phyloP scores from a whole-genome alignment of 2,113 vertebrate genomes.

The Oncorhynchus keta region DNA sequence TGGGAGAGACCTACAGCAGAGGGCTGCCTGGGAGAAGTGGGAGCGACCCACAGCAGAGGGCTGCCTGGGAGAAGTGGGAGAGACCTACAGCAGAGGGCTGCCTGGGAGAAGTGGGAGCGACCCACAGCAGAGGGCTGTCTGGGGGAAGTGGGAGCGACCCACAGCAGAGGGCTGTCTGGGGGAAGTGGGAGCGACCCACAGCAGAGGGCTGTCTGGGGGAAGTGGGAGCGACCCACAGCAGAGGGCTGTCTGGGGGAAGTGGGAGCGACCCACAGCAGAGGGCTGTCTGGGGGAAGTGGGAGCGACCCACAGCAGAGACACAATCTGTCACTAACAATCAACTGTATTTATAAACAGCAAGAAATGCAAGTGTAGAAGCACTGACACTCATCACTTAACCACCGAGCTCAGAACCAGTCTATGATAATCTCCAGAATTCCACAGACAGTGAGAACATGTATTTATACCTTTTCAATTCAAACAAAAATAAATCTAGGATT shows the following conservation, averaged over 20 bases:
- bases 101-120: too few relatives aligned
- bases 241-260: too few relatives aligned
- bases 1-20: constrained; percentile 33
- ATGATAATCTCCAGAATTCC: background rate
- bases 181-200: too few relatives aligned
- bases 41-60: constrained; percentile 44
- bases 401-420: constrained; percentile 53
- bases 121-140: too few relatives aligned
- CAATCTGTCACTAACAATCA: too few relatives aligned
- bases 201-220: too few relatives aligned
- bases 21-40: constrained; percentile 37
- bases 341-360: too few relatives aligned
- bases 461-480: background rate
- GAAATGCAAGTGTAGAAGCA: background rate
- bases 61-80: constrained; percentile 59
- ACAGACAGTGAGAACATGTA: background rate
- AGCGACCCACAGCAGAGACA: too few relatives aligned
- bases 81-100: constrained; percentile 4
- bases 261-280: background rate
- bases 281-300: constrained; percentile 37
- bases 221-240: too few relatives aligned
- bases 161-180: too few relatives aligned
- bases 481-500: too few relatives aligned
- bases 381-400: constrained; percentile 68
- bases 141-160: too few relatives aligned